Evolutionary conservation across 1,140 invertebrate genomes (phyloP).

Genomic region (Drosophila subpulchrella): DNA sequence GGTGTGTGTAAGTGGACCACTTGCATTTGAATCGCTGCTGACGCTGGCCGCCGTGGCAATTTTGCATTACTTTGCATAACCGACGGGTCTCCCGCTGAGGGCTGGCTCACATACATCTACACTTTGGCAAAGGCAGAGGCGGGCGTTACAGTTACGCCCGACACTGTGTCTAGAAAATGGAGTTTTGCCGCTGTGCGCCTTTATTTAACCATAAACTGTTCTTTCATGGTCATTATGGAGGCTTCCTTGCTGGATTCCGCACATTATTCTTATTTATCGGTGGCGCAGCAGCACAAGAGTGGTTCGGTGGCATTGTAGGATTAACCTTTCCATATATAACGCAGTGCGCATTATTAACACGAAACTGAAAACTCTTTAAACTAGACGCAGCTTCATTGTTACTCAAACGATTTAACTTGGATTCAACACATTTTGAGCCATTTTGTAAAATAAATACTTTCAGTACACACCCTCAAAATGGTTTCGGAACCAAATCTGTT

Average conservation of each 20-base stretch:
- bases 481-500: slow-evolving; percentile 23
- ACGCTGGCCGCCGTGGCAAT: slow-evolving; percentile 58
- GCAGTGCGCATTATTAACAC: neutral
- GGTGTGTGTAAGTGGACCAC: slow-evolving; percentile 55
- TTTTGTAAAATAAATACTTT: slow-evolving; percentile 2
- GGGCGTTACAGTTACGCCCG: slow-evolving; percentile 15
- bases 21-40: slow-evolving; percentile 73
- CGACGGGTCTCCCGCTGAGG: slow-evolving; percentile 32
- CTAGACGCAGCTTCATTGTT: neutral
- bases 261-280: slow-evolving; percentile 76
- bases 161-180: slow-evolving; percentile 40
- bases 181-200: slow-evolving; percentile 51
- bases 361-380: neutral
- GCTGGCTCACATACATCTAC: neutral
- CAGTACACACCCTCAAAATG: slow-evolving; percentile 13
- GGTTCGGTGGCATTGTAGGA: neutral
- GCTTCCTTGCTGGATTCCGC: slow-evolving; percentile 37
- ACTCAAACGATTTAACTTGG: neutral
- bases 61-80: slow-evolving; percentile 81
- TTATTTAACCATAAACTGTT: slow-evolving; percentile 78
- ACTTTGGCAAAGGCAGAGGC: neutral
- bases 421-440: neutral
- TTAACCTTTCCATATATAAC: slow-evolving; percentile 32
- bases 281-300: slow-evolving; percentile 31
- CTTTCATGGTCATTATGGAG: slow-evolving; percentile 70